A percentile compares a stretch with the other conserved stretches of the same genome.
Conservation (phyloP, 2,797 vertebrate genomes). For the Cichlasoma orientale region DNA sequence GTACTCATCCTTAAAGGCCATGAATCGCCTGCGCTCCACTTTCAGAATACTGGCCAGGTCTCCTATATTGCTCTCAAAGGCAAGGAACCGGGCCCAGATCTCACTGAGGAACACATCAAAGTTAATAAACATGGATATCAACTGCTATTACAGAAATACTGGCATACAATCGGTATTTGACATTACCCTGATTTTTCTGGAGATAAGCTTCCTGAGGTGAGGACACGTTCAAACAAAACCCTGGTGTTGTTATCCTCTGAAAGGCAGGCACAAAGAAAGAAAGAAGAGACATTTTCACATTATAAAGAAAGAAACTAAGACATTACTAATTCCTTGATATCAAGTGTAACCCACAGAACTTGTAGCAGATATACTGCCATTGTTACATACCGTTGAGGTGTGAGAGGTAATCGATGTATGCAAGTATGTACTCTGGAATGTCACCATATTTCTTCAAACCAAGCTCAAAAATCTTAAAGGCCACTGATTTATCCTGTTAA, state of each 20-base stretch:
- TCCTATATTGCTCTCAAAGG: constrained; percentile 98
- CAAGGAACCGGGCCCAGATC: constrained; percentile 97
- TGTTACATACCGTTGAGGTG: constrained; percentile 87
- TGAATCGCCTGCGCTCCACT: constrained; percentile 95
- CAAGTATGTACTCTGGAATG: constrained; percentile 98
- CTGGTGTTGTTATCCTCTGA: constrained; percentile 99
- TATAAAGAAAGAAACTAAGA: background rate
- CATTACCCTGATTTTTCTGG: constrained; percentile 97
- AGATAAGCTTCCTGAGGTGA: constrained; percentile 97
- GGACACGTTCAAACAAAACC: constrained; percentile 98
- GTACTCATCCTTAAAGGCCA: constrained; percentile 97
- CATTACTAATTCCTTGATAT: background rate
- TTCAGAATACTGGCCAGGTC: constrained; percentile 98
- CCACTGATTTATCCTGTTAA: constrained; percentile 96
- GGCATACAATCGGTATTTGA: background rate
- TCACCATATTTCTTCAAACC: constrained; percentile 99
- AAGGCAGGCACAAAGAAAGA: background rate
- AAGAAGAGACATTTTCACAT: background rate
- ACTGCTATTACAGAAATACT: too few species aligned
- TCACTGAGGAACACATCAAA: constrained; percentile 79
- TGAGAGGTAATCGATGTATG: constrained; percentile 99
- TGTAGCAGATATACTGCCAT: too few species aligned
- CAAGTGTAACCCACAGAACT: background rate
- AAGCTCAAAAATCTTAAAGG: constrained; percentile 99
- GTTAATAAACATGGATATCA: fast-evolving